Conservation (phyloP, 2,888 invertebrate genomes). For the Acholoe squamosa region DNA sequence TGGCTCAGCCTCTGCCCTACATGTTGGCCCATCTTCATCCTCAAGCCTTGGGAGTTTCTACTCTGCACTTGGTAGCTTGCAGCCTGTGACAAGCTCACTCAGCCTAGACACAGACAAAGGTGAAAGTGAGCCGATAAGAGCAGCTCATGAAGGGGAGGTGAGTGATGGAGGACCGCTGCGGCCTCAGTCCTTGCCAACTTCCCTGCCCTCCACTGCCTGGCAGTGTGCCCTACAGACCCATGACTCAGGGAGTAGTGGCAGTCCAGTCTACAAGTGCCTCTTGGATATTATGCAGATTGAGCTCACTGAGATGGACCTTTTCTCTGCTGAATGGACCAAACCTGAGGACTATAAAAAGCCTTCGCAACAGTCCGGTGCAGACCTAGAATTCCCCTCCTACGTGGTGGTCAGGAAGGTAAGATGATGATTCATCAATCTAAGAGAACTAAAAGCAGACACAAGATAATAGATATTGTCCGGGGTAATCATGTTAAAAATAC, state of each 20-base stretch:
- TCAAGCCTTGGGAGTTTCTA: slow-evolving; percentile 58
- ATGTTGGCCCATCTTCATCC: background rate
- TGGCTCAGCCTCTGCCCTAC: background rate
- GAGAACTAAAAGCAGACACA: too few relatives aligned
- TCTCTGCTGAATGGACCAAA: slow-evolving; percentile 86
- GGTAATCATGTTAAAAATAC: too few relatives aligned
- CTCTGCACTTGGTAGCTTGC: slow-evolving; percentile 54
- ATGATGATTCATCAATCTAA: background rate
- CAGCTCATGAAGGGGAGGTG: background rate
- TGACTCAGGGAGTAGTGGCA: slow-evolving; percentile 58
- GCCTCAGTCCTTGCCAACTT: background rate
- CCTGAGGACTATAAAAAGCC: slow-evolving; percentile 71
- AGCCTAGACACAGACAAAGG: background rate
- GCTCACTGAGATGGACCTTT: slow-evolving; percentile 90
- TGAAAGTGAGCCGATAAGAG: background rate
- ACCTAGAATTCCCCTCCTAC: slow-evolving; percentile 81
- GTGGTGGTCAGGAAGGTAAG: slow-evolving; percentile 79
- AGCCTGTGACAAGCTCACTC: slow-evolving; percentile 6
- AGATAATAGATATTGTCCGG: too few relatives aligned
- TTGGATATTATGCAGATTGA: slow-evolving; percentile 90
- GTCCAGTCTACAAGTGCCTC: slow-evolving; percentile 84
- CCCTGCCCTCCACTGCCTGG: slow-evolving; percentile 42
- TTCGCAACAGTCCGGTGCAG: slow-evolving; percentile 68
- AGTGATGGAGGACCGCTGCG: background rate
- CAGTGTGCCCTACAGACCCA: slow-evolving; percentile 50